These are phyloP conservation scores for Cheumatopsyche charites DNA, from an alignment of 1,140 invertebrate species.

Conservation along the genomic window DNA sequence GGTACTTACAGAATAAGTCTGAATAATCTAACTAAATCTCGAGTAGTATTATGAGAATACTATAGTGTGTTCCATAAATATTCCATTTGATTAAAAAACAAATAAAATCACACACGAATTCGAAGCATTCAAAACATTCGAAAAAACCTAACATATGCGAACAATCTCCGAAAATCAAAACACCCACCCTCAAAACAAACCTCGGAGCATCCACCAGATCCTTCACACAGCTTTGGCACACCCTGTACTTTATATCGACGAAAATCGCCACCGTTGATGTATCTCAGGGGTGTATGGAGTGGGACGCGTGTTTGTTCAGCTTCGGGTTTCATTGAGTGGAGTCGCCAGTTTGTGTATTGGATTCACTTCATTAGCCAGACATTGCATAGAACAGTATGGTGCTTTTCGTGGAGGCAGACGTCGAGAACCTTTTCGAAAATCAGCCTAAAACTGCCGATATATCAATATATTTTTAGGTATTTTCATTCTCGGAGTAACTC, in stretches of 20 bases:
- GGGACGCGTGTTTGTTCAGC: slow-evolving; percentile 39
- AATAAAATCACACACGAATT: no score
- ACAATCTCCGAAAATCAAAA: no score
- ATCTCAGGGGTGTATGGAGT: neutral
- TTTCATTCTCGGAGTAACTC: no score
- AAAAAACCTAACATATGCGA: no score
- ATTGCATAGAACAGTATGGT: slow-evolving; percentile 33
- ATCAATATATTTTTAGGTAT: neutral
- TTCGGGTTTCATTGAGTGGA: slow-evolving; percentile 47
- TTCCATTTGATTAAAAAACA: no score
- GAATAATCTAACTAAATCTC: no score
- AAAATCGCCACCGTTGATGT: slow-evolving; percentile 22
- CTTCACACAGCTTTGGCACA: neutral
- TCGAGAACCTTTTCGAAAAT: slow-evolving; percentile 7
- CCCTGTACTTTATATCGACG: neutral
- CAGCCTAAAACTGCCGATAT: neutral
- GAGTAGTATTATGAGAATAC: no score
- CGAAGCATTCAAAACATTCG: no score
- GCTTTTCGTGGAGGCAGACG: slow-evolving; percentile 4
- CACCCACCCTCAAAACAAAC: no score
- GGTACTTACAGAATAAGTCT: no score
- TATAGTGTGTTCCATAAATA: no score
- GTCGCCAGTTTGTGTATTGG: slow-evolving; percentile 22
- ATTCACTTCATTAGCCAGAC: slow-evolving; percentile 40
- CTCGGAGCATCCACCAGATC: no score